Evolutionary conservation across 2,113 vertebrate species (phyloP).

Genomic region (Lampris incognitus): DNA sequence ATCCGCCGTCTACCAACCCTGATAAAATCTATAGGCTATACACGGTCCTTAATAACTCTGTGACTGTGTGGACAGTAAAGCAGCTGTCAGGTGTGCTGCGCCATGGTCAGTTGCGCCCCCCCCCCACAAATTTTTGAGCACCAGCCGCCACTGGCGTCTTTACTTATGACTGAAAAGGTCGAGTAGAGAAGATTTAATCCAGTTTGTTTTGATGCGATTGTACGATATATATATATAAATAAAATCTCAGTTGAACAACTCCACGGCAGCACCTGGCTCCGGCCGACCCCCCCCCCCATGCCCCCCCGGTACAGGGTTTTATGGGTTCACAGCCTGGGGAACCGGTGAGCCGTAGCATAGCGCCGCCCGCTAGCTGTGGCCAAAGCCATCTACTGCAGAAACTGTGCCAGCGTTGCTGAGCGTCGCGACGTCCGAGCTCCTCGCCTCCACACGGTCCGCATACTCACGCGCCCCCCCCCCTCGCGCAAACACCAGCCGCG

Average conservation of each 20-base stretch:
- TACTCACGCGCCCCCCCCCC: constrained; percentile 65
- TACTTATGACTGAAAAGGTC: too few relatives aligned
- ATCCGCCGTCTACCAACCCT: too few relatives aligned
- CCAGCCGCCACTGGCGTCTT: too few relatives aligned
- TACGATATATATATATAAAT: neutral
- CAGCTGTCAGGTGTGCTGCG: too few relatives aligned
- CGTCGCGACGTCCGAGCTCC: constrained; percentile 45
- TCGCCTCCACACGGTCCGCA: constrained; percentile 50
- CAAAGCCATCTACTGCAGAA: constrained; percentile 75
- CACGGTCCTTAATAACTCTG: too few relatives aligned
- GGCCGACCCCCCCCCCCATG: constrained; percentile 34
- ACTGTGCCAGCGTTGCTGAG: constrained; percentile 57
- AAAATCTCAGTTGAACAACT: constrained; percentile 30
- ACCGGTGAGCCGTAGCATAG: constrained; percentile 47
- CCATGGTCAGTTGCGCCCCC: too few relatives aligned
- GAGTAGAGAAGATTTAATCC: constrained; percentile 16
- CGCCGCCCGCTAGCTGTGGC: constrained; percentile 52
- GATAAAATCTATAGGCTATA: too few relatives aligned
- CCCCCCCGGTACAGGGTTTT: constrained; percentile 18
- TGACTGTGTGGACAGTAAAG: too few relatives aligned
- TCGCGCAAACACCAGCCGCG: constrained; percentile 83
- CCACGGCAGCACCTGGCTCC: constrained; percentile 36
- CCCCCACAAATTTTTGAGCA: too few relatives aligned
- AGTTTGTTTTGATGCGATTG: constrained; percentile 41
- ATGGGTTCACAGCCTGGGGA: constrained; percentile 37